Conservation (phyloP, 2,113 vertebrate species). For the Bambusicola thoracicus region DNA sequence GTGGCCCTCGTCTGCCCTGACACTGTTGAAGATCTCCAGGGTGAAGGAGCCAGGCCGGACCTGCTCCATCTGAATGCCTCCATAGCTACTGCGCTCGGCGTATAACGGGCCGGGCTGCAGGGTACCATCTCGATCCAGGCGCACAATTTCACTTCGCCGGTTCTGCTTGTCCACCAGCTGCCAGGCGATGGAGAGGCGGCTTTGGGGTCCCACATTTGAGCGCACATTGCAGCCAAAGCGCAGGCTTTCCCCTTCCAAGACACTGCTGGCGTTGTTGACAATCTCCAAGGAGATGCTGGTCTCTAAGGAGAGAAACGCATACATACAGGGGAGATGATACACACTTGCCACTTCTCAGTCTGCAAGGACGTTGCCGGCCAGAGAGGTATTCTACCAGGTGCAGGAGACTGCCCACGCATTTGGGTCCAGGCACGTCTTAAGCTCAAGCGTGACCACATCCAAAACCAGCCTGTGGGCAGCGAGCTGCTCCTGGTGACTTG, state of each 20-base stretch:
- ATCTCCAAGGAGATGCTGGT: slow-evolving; percentile 93
- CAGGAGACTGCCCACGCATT: slow-evolving; percentile 50
- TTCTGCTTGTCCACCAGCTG: slow-evolving; percentile 85
- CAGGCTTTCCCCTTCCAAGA: slow-evolving; percentile 90
- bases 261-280: slow-evolving; percentile 85
- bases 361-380: slow-evolving; percentile 30
- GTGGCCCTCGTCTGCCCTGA: slow-evolving; percentile 89
- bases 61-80: slow-evolving; percentile 89
- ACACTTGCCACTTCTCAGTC: slow-evolving; percentile 15
- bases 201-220: slow-evolving; percentile 73
- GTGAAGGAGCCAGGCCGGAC: slow-evolving; percentile 82
- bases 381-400: slow-evolving; percentile 53
- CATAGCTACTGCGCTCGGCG: slow-evolving; percentile 87
- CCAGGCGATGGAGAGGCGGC: slow-evolving; percentile 88
- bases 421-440: slow-evolving; percentile 53
- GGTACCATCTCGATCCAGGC: slow-evolving; percentile 88
- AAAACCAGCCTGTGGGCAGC: slow-evolving; percentile 51
- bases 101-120: slow-evolving; percentile 83
- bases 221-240: slow-evolving; percentile 87
- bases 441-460: slow-evolving; percentile 45
- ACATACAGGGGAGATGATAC: slow-evolving; percentile 60
- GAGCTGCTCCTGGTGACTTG: slow-evolving; percentile 64
- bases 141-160: slow-evolving; percentile 83
- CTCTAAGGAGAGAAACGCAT: slow-evolving; percentile 79
- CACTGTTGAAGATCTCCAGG: slow-evolving; percentile 87